phyloP scores from a whole-genome alignment of 2,888 invertebrate species.

The Cynaeus angustus region DNA sequence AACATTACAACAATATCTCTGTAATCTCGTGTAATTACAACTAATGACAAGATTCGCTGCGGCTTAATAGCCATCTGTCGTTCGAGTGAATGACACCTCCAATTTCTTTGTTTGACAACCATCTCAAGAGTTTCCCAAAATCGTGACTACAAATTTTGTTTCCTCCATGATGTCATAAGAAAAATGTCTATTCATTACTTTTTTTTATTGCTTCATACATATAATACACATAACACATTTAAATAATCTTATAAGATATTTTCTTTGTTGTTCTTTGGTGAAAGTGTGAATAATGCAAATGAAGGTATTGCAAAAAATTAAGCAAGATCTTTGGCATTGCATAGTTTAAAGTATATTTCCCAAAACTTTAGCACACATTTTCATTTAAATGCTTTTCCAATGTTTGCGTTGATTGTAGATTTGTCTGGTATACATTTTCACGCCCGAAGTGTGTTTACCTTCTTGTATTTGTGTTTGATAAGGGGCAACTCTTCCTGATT shows the following conservation, averaged over 20 bases:
- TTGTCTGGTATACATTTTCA: no score
- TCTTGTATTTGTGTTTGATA: no score
- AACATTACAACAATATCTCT: neutral
- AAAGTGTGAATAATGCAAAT: constrained; percentile 25
- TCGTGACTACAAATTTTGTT: neutral
- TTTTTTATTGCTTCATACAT: constrained; percentile 11
- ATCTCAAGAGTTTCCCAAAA: neutral
- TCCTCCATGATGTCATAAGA: neutral
- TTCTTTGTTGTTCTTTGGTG: constrained; percentile 23
- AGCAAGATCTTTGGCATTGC: neutral
- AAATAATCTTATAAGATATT: constrained; percentile 17
- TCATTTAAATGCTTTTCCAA: no score
- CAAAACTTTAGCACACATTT: neutral
- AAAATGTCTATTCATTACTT: neutral
- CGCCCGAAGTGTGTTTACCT: no score
- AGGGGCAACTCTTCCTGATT: no score
- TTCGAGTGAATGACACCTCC: neutral
- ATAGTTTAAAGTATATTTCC: neutral
- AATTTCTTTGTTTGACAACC: constrained; percentile 1
- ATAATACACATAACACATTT: constrained; percentile 7
- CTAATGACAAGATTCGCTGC: neutral
- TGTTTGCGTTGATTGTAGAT: no score
- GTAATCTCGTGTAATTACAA: neutral
- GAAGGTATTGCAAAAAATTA: constrained; percentile 12
- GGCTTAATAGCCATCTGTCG: neutral